phyloP scores from a whole-genome alignment of 2,797 vertebrate species.

The Streptopelia turtur region DNA sequence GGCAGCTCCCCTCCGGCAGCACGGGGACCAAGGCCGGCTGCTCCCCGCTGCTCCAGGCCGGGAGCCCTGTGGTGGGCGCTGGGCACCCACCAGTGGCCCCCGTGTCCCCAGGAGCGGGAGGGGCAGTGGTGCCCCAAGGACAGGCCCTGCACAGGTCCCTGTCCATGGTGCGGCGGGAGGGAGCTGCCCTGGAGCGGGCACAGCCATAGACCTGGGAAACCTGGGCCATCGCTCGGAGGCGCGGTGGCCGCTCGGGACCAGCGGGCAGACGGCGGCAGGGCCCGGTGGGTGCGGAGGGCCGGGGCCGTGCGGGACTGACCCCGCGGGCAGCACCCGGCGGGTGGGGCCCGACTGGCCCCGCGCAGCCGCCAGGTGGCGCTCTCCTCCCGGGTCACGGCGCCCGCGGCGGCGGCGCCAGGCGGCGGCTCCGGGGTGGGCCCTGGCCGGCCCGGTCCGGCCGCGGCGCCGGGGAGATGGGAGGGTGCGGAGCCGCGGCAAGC shows the following conservation, averaged over 20 bases:
- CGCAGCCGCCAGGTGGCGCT: not conserved
- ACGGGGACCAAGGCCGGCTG: rapidly evolving
- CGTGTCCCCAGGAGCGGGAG: not conserved
- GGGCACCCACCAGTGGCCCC: too few species aligned
- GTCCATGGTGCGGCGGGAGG: too few species aligned
- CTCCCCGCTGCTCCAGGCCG: not conserved
- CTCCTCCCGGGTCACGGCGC: not conserved
- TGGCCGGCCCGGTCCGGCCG: not conserved
- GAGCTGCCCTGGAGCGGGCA: not conserved
- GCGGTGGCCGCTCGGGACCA: rapidly evolving
- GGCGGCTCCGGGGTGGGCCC: not conserved
- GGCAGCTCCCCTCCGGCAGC: rapidly evolving
- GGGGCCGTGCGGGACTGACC: not conserved
- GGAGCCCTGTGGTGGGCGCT: not conserved
- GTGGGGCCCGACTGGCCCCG: not conserved
- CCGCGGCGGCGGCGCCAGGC: not conserved
- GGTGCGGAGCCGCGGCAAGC: not conserved
- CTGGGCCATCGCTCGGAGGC: not conserved
- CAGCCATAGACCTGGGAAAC: not conserved
- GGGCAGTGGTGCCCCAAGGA: not conserved
- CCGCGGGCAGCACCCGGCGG: not conserved
- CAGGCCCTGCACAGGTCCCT: too few species aligned
- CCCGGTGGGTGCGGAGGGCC: not conserved
- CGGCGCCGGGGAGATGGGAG: not conserved
- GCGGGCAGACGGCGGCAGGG: not conserved